These are phyloP conservation scores for Corvus hawaiiensis DNA, from an alignment of 2,113 vertebrate species.

Conservation along the genomic window DNA sequence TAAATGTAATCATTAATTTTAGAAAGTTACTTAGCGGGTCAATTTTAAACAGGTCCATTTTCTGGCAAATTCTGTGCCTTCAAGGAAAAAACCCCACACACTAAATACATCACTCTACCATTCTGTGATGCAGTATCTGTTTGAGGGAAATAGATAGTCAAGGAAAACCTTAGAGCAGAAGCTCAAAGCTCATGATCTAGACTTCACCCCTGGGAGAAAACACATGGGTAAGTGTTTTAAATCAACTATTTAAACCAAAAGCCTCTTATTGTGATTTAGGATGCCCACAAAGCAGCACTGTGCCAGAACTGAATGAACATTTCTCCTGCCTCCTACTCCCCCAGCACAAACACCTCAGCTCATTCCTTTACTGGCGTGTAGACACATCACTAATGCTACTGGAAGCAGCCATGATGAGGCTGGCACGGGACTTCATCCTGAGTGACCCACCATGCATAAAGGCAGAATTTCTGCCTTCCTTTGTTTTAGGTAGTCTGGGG, in stretches of 20 bases:
- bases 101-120: neutral
- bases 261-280: neutral
- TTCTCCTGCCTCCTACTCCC: neutral
- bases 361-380: fast-evolving
- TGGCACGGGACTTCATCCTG: neutral
- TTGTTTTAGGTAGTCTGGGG: neutral
- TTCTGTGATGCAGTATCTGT: neutral
- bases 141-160: neutral
- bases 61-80: neutral
- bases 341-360: neutral
- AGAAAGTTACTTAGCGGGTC: neutral
- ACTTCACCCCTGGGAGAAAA: neutral
- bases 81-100: neutral
- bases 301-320: neutral
- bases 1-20: neutral
- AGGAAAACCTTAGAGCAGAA: neutral
- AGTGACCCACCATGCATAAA: fast-evolving
- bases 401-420: neutral
- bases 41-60: neutral
- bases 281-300: neutral
- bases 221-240: neutral
- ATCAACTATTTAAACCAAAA: neutral
- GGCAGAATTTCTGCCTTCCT: neutral
- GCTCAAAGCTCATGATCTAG: neutral
- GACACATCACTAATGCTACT: neutral